Evolutionary conservation across 2,113 vertebrate species (phyloP).

Genomic region (Heteronetta atricapilla): DNA sequence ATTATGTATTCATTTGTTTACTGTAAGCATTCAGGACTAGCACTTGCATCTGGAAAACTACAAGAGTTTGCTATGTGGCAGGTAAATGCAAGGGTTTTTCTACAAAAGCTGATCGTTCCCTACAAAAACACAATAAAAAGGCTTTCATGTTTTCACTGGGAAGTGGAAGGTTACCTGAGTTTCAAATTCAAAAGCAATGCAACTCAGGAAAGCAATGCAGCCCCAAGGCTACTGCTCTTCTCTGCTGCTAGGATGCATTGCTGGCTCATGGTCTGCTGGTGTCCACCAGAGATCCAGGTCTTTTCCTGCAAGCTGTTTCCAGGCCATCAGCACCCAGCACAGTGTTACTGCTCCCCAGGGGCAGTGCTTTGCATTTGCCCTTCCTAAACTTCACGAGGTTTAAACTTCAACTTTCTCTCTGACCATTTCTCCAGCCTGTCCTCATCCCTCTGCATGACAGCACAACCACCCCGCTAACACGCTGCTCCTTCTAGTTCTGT

Average conservation of each 20-base stretch:
- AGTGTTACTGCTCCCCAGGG: background rate
- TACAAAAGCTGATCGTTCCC: slow-evolving; percentile 29
- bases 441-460: background rate
- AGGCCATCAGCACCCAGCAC: background rate
- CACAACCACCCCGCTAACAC: background rate
- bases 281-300: background rate
- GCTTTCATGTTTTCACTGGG: background rate
- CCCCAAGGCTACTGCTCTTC: background rate
- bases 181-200: background rate
- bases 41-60: slow-evolving; percentile 34
- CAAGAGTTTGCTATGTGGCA: background rate
- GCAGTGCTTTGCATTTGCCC: background rate
- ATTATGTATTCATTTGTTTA: background rate
- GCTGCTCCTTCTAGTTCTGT: background rate
- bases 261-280: background rate
- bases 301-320: background rate
- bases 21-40: background rate
- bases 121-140: slow-evolving; percentile 48
- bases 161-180: background rate
- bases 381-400: background rate
- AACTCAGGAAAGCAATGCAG: background rate
- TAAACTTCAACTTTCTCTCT: background rate
- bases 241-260: background rate
- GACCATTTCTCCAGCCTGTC: background rate
- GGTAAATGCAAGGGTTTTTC: slow-evolving; percentile 26